Evolutionary conservation across 2,113 vertebrate species (phyloP).

Genomic region (Myxocyprinus asiaticus): DNA sequence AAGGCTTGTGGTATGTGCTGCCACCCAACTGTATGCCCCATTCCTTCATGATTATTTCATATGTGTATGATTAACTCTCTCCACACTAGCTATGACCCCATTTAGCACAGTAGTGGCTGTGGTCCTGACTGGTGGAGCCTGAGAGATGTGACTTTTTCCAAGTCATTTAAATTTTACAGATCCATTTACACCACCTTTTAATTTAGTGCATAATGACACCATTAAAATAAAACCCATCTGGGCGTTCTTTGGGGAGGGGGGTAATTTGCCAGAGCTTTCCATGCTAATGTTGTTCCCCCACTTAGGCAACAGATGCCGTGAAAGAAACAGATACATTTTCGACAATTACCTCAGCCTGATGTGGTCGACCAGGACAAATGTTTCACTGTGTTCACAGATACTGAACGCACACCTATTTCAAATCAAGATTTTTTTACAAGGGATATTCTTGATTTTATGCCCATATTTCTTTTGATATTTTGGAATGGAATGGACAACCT

Average conservation of each 20-base stretch:
- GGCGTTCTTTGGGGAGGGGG: constrained; percentile 96
- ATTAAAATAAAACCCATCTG: constrained; percentile 99
- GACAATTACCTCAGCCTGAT: constrained; percentile 59
- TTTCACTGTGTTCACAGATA: constrained; percentile 66
- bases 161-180: constrained; percentile 99
- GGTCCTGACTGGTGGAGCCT: constrained; percentile 94
- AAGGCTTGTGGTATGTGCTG: constrained; percentile 86
- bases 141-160: constrained; percentile 87
- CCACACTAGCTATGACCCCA: constrained; percentile 89
- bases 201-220: constrained; percentile 99
- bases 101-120: constrained; percentile 91
- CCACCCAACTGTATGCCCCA: constrained; percentile 90
- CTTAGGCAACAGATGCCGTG: constrained; percentile 95
- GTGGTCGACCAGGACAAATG: constrained; percentile 69
- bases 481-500: background rate
- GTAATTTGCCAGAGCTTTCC: constrained; percentile 95
- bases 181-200: constrained; percentile 98
- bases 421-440: constrained; percentile 25
- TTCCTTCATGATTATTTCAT: constrained; percentile 98
- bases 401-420: constrained; percentile 51
- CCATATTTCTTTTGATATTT: background rate
- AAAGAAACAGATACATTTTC: constrained; percentile 75
- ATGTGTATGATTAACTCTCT: constrained; percentile 95
- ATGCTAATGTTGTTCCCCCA: constrained; percentile 89
- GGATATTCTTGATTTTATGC: background rate